Percentiles rank a stretch among this genome's conserved stretches.
These are phyloP conservation scores for Julus scandinavius DNA, from an alignment of 2,888 invertebrate species.

Conservation along the genomic window DNA sequence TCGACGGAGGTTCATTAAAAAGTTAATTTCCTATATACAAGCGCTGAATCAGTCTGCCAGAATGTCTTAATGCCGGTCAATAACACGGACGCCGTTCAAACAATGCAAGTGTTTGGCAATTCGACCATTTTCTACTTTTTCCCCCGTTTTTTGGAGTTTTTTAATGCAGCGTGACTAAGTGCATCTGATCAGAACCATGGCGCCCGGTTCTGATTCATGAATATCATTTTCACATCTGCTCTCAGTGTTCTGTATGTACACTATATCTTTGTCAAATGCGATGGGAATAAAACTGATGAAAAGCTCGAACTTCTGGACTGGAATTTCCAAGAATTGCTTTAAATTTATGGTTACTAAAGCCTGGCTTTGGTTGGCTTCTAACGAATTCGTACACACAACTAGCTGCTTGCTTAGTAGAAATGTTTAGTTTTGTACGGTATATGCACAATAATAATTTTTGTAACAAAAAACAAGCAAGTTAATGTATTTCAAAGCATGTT, in stretches of 20 bases:
- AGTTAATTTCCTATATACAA: not conserved
- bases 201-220: not conserved
- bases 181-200: constrained; percentile 12
- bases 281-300: not conserved
- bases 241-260: not conserved
- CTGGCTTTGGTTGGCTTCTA: too few relatives aligned
- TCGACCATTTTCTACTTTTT: not conserved
- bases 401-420: too few relatives aligned
- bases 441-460: too few relatives aligned
- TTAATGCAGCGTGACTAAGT: not conserved
- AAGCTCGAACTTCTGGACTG: not conserved
- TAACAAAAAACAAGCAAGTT: too few relatives aligned
- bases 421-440: too few relatives aligned
- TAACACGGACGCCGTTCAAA: not conserved
- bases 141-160: not conserved
- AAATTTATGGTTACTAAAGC: too few relatives aligned
- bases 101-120: constrained; percentile 33
- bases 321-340: too few relatives aligned
- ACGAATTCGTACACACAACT: too few relatives aligned
- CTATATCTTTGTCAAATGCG: not conserved
- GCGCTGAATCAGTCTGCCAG: too few relatives aligned
- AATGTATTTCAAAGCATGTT: too few relatives aligned
- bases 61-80: not conserved
- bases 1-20: not conserved
- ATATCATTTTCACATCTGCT: constrained; percentile 9